Base-by-base conservation (phyloP, 2,113 vertebrate species). In the Neodontobutis hainanensis region DNA sequence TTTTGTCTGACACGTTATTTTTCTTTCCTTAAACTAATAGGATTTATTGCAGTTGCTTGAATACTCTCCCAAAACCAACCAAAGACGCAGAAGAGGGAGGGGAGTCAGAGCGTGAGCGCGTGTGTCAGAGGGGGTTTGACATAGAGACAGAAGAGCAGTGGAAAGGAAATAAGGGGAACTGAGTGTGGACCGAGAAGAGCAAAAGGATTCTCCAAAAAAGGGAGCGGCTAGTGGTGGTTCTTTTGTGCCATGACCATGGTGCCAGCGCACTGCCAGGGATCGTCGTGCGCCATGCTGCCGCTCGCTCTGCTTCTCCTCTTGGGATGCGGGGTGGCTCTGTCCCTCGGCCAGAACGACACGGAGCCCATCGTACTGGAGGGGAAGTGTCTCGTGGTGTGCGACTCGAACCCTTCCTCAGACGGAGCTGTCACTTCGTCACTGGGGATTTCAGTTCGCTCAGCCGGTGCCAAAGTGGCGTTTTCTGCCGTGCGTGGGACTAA, bases 311-410 rank as follows among this genome's bases (percentile, higher is more conserved):
- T 81, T 53, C 86, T 96, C 66, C 89, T 97, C 75, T 81, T 96
- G 88, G 92, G 90, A 87, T 90, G 88, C 81, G 84, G 88, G 73
- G 82, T 91, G 92, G 90, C 85, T 90, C 55, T 89, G 87, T 84
- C 93, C 92, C 52, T 90, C 73, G 95, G 95, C 57, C 97, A 96
- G 92, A 98, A 99, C 78, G 97, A 98, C 83, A 98, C 97, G 61
- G 97, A 99, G 75, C 97, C 97, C 85, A 98, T 99, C 85, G 96
- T 99, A 64, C 89, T 99, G 82, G 97, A 98, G 81, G 96, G 97
- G 44, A 99, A 99, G 85, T 99, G 97, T 90, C 92, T 98, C 62
- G 97, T 98, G 87, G 97, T 99, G 68, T 99, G 97, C 86, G 97
- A 99, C 89, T 99, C 97, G 48, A 99, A 94, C 92, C 97, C 97